A percentile compares a stretch with the other conserved stretches of the same genome.
Conservation (phyloP, 2,888 invertebrate species). For the Candidula unifasciata region DNA sequence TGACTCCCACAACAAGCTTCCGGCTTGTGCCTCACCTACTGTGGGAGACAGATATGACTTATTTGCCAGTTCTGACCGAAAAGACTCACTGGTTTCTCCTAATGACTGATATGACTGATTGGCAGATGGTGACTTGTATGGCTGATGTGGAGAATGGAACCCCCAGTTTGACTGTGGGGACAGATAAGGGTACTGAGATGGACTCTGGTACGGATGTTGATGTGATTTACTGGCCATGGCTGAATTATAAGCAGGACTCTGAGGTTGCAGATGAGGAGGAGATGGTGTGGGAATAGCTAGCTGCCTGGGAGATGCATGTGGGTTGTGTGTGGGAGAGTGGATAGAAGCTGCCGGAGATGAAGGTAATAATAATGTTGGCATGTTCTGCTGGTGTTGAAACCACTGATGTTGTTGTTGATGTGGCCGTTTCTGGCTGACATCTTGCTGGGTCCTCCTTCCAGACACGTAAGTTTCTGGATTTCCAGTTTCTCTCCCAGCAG, state of each 20-base stretch:
- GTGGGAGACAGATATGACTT: constrained; percentile 4
- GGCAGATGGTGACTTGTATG: constrained; percentile 24
- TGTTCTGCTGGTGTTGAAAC: constrained; percentile 22
- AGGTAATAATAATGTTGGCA: constrained; percentile 19
- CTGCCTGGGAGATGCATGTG: constrained; percentile 32
- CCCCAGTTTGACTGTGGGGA: constrained; percentile 29
- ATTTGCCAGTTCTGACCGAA: neutral
- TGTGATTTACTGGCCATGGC: constrained; percentile 7
- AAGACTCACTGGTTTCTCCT: neutral
- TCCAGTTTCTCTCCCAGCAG: neutral
- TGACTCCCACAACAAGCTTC: constrained; percentile 18
- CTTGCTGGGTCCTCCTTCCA: constrained; percentile 1
- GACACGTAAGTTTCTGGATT: neutral
- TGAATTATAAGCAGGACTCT: constrained; percentile 26
- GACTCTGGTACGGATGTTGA: constrained; percentile 41
- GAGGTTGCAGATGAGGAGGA: constrained; percentile 21
- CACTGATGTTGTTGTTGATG: constrained; percentile 22
- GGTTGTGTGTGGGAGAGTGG: constrained; percentile 43
- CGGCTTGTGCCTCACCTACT: neutral
- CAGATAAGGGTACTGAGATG: constrained; percentile 31
- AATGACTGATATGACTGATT: constrained; percentile 23
- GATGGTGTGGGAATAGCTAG: constrained; percentile 38
- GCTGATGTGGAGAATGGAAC: constrained; percentile 33
- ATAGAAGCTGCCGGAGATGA: constrained; percentile 28
- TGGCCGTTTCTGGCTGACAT: constrained; percentile 61